Base-by-base conservation (phyloP, 2,797 vertebrate species). In the Rhinatrema bivittatum region DNA sequence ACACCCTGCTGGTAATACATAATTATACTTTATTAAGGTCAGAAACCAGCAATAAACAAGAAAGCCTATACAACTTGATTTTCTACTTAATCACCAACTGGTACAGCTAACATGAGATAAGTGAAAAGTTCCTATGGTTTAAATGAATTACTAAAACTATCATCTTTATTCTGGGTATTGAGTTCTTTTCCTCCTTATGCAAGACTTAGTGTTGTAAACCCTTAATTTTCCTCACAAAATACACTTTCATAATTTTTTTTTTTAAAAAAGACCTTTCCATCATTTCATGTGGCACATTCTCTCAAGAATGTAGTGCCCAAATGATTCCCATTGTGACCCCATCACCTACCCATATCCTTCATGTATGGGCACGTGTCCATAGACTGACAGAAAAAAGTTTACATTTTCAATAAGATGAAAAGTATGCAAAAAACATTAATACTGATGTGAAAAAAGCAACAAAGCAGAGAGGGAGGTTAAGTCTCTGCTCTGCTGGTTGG, bases 1-100 rank as follows among this genome's bases (percentile, higher is more conserved):
- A 91, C 88, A 91, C 87, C 89, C 88, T 86, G 87, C 88, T 93
- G 85, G 82, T 84, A 93, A 91, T 95, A 97, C 91, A 97, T 96
- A 94, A 93, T 95, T 96, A 95, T 91, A 96, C 86, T 88, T 88
- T 87, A 89, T 89, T 88, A 93, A 88, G 86, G 86, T 91, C 87
- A 87, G 86, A 89, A 90, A 90, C 86, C 91, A 90, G 90, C 87
- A 89, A 94, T 92, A 95, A 91, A 93, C 88, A 86, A 89, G 87
- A 88, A 91, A 91, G 87, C 85, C 90, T 97, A 97, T 97, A 96
- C 93, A 95, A 94, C 86, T 88, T 75, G 79, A 86, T 86, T 83
- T 83, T 86, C 90, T 95, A 95, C 86, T 74, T 84, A 89, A 86
- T 91, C 87, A 91, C 87, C 82, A 86, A 94, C 90, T 87, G 85